These are phyloP conservation scores for Eristalinus aeneus DNA, from an alignment of 2,888 invertebrate genomes.

Conservation along the genomic window DNA sequence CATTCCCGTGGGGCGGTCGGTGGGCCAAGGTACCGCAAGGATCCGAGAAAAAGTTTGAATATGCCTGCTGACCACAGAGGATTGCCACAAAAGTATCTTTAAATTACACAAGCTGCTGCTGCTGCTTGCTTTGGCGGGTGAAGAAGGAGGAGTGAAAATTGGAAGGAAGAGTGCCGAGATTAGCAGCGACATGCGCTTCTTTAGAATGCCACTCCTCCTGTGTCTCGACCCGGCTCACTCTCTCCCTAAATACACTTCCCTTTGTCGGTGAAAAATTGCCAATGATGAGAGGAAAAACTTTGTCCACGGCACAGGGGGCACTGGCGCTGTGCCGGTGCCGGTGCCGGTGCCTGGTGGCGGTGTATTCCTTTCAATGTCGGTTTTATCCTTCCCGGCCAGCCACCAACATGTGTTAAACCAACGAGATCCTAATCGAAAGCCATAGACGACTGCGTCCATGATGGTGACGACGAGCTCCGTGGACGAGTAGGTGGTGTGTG, in stretches of 20 bases:
- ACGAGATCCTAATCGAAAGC: conserved; percentile 40
- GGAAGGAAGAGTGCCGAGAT: conserved; percentile 37
- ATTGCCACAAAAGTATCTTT: conserved; percentile 65
- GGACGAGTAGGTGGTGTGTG: conserved; percentile 16
- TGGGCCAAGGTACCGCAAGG: neutral
- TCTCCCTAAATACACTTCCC: conserved; percentile 50
- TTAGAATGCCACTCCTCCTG: neutral
- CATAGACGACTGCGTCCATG: neutral
- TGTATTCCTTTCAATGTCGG: neutral
- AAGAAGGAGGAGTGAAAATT: too few relatives aligned
- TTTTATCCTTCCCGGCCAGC: neutral
- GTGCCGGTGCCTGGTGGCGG: neutral
- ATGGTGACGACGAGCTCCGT: neutral
- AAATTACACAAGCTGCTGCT: conserved; percentile 32
- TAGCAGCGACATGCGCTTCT: conserved; percentile 41
- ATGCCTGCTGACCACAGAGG: conserved; percentile 48
- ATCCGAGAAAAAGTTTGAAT: conserved; percentile 36
- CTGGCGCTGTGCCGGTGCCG: too few relatives aligned
- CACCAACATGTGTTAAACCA: neutral
- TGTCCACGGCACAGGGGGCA: neutral
- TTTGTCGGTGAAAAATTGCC: conserved; percentile 16
- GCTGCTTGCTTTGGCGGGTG: too few relatives aligned
- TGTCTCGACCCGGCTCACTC: neutral
- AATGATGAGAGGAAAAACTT: conserved; percentile 35
- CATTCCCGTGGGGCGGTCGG: neutral